A percentile compares a stretch with the other conserved stretches of the same genome.
Conservation (phyloP, 2,113 vertebrate genomes). For the Campylomormyrus tamandua region DNA sequence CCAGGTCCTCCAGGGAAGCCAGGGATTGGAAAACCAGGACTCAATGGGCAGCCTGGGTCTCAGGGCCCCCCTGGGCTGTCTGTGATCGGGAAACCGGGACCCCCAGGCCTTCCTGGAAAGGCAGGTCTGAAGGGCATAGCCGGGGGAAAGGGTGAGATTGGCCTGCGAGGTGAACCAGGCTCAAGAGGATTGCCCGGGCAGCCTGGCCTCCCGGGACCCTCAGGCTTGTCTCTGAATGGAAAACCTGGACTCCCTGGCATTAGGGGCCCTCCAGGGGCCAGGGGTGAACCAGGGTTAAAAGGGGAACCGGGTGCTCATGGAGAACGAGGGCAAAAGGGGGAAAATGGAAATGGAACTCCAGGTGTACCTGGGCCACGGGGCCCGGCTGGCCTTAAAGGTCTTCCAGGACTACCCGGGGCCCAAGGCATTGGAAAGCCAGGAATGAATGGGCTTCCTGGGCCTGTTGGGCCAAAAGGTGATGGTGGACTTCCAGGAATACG, state of each 20-base stretch:
- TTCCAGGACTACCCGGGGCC: slow-evolving; percentile 62
- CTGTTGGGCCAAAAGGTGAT: slow-evolving; percentile 75
- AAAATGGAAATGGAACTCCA: slow-evolving; percentile 84
- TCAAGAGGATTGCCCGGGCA: slow-evolving; percentile 76
- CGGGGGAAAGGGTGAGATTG: slow-evolving; percentile 70
- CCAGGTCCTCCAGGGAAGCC: slow-evolving; percentile 86
- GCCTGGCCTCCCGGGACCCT: slow-evolving; percentile 83
- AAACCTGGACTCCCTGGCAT: slow-evolving; percentile 82
- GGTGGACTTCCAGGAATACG: slow-evolving; percentile 66
- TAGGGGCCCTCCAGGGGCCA: slow-evolving; percentile 73
- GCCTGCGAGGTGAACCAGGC: slow-evolving; percentile 78
- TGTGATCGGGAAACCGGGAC: slow-evolving; percentile 85
- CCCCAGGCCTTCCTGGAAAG: slow-evolving; percentile 87
- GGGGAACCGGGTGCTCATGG: slow-evolving; percentile 74
- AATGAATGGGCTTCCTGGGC: slow-evolving; percentile 73
- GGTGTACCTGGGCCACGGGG: slow-evolving; percentile 75
- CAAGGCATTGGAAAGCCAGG: slow-evolving; percentile 79
- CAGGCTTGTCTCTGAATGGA: slow-evolving; percentile 85
- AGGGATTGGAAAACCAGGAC: slow-evolving; percentile 83
- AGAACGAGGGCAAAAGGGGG: slow-evolving; percentile 79
- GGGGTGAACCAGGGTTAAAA: slow-evolving; percentile 79
- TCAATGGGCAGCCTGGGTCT: slow-evolving; percentile 81
- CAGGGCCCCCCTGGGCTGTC: slow-evolving; percentile 84
- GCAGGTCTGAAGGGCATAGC: slow-evolving; percentile 74
- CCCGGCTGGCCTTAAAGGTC: slow-evolving; percentile 70